A percentile compares a stretch with the other conserved stretches of the same genome.
Evolutionary conservation across 2,797 vertebrate genomes (phyloP).

Genomic region (Coccyzus lansbergi): DNA sequence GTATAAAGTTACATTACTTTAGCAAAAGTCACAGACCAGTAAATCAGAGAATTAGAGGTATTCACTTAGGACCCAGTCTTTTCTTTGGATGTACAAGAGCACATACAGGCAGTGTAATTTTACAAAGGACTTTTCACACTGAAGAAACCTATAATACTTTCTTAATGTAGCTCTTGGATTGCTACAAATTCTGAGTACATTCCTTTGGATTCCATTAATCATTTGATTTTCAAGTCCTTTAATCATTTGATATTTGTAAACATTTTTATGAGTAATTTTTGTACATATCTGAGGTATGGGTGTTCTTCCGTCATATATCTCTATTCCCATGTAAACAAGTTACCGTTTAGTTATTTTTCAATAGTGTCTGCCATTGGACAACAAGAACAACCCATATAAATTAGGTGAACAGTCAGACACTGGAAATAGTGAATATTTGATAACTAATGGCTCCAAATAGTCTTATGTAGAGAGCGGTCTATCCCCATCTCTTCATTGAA

Average conservation of each 20-base stretch:
- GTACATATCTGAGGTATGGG: neutral
- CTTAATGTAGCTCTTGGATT: neutral
- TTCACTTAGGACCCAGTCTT: neutral
- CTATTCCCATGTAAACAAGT: neutral
- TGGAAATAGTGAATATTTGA: neutral
- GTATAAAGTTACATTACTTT: neutral
- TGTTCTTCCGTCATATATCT: neutral
- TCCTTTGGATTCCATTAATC: neutral
- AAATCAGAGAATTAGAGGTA: neutral
- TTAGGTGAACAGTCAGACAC: neutral
- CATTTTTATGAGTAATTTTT: neutral
- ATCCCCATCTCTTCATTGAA: neutral
- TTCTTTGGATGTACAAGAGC: neutral
- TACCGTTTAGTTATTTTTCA: neutral
- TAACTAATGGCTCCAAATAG: neutral
- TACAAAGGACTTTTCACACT: neutral
- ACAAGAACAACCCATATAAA: neutral
- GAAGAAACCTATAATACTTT: neutral
- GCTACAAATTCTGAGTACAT: neutral
- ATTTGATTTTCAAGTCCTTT: neutral
- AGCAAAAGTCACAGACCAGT: neutral
- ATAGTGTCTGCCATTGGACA: neutral
- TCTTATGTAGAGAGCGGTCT: neutral
- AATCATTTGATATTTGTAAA: neutral
- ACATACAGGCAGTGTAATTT: neutral